Conservation (phyloP, 1,140 invertebrate genomes). For the Drosophila baimaii region DNA sequence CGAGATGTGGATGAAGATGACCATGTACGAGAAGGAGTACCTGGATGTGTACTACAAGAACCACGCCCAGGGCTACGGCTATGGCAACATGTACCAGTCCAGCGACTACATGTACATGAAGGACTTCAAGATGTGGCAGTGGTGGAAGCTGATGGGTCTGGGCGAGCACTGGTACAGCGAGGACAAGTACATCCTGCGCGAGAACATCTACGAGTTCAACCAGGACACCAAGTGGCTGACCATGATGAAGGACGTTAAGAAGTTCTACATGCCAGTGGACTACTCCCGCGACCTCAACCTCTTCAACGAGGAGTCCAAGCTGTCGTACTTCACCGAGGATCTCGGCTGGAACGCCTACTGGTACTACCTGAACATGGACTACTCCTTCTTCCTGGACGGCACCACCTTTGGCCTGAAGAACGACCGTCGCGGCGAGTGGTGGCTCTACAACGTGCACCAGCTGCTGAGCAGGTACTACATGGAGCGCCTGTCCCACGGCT, state of each 20-base stretch:
- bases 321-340: conserved; percentile 91
- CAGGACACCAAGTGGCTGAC: conserved; percentile 66
- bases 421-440: conserved; percentile 87
- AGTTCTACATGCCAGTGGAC: conserved; percentile 77
- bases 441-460: conserved; percentile 87
- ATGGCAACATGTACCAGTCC: conserved; percentile 72
- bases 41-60: conserved; percentile 87
- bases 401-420: conserved; percentile 85
- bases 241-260: conserved; percentile 72
- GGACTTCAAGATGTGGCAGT: conserved; percentile 82
- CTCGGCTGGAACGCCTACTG: conserved; percentile 89
- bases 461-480: conserved; percentile 87
- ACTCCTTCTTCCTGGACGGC: conserved; percentile 88
- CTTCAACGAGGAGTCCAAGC: conserved; percentile 86
- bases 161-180: conserved; percentile 71
- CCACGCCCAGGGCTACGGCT: conserved; percentile 86
- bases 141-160: conserved; percentile 83
- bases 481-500: conserved; percentile 87
- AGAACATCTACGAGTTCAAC: conserved; percentile 70
- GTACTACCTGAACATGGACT: conserved; percentile 88
- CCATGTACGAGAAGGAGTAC: conserved; percentile 85
- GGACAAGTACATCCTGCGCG: conserved; percentile 75
- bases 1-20: conserved; percentile 75
- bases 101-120: conserved; percentile 75
- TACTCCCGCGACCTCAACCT: conserved; percentile 86